Conservation (phyloP, 2,113 vertebrate genomes). For the Phylloscopus whistleri region DNA sequence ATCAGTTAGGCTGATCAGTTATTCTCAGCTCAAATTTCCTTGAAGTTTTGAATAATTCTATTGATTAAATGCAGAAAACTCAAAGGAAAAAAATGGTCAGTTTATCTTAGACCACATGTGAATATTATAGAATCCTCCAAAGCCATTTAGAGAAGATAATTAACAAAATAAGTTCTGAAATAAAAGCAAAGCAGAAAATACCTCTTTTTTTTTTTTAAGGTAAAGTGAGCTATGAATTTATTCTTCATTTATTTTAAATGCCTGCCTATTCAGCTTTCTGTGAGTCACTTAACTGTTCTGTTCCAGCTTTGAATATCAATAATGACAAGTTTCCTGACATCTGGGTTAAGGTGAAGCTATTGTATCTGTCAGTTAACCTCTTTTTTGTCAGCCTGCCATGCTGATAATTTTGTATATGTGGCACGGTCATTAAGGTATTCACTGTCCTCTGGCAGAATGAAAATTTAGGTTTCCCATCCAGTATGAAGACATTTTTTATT, state of each 20-base stretch:
- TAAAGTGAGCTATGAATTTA: not conserved
- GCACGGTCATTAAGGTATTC: not conserved
- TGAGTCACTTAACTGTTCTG: conserved; percentile 39
- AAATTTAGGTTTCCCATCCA: not conserved
- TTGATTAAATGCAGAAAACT: not conserved
- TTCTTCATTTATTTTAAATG: conserved; percentile 19
- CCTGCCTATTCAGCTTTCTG: conserved; percentile 24
- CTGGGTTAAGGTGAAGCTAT: conserved; percentile 45
- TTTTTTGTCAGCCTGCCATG: conserved; percentile 26
- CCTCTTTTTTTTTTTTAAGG: not conserved
- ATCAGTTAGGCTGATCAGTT: not conserved
- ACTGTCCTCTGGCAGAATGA: not conserved
- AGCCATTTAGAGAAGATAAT: not conserved
- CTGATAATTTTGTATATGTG: not conserved
- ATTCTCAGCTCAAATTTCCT: not conserved
- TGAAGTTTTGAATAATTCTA: not conserved
- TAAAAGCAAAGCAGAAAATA: not conserved
- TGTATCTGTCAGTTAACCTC: conserved; percentile 48
- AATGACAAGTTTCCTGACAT: conserved; percentile 49
- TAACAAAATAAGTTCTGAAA: not conserved
- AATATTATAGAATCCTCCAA: not conserved
- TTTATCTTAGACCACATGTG: not conserved
- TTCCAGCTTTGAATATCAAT: conserved; percentile 39
- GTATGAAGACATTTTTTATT: not conserved
- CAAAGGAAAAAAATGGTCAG: not conserved